A percentile compares a stretch with the other conserved stretches of the same genome.
These are phyloP conservation scores for Oceanites oceanicus DNA, from an alignment of 2,113 vertebrate species.

Conservation along the genomic window DNA sequence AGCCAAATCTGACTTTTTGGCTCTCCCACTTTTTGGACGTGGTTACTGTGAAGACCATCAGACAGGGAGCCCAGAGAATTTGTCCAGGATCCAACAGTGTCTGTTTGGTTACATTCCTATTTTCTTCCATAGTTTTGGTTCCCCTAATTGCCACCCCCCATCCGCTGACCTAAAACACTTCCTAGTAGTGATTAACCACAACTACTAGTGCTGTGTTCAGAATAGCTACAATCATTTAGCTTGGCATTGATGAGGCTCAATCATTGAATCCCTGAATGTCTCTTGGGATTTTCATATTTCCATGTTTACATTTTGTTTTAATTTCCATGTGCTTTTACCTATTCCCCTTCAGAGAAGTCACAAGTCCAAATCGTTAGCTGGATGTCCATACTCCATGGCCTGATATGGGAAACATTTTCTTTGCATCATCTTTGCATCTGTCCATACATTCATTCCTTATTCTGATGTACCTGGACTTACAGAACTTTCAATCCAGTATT, in stretches of 20 bases:
- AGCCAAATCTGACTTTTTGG: not conserved
- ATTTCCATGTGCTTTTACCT: not conserved
- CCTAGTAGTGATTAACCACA: not conserved
- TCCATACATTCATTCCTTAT: not conserved
- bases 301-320: not conserved
- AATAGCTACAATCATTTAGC: not conserved
- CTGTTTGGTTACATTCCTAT: not conserved
- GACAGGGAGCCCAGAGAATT: not conserved
- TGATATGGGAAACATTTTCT: fast-evolving
- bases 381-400: too few species aligned
- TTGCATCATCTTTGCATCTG: not conserved
- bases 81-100: not conserved
- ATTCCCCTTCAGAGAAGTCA: not conserved
- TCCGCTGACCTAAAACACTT: not conserved
- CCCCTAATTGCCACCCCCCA: not conserved
- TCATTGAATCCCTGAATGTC: not conserved
- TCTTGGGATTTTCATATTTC: not conserved
- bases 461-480: not conserved
- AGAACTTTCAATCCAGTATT: not conserved
- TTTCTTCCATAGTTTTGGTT: not conserved
- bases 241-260: not conserved
- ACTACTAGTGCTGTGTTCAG: not conserved
- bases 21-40: not conserved
- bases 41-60: not conserved
- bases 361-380: not conserved